Base-by-base conservation (phyloP, 1,140 invertebrate genomes). In the Kradibia gibbosae region DNA sequence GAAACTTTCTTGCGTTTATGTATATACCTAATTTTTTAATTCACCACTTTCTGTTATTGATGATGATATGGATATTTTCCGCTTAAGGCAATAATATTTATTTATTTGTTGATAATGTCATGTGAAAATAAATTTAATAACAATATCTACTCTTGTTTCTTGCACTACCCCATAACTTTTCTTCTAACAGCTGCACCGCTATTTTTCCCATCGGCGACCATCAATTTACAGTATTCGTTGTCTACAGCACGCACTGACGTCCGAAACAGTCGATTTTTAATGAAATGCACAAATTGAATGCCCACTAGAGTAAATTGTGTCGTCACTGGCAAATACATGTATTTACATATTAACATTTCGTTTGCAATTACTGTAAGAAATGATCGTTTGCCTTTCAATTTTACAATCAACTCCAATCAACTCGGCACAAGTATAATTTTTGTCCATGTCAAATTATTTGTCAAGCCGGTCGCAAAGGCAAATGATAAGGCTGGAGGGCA, bases 51-150 rank as follows among this genome's bases (percentile, higher is more conserved):
- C 34, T 48, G 39, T 71, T 71, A 48, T 31, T 39, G 70, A 48
- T 22, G 50, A 67, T 15, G 42, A 71, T 39, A 71, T 20, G 42
- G 39, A 17, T 62, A n/a, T 65, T 62, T 57, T 4, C 62, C 28
- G 65, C 48, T 62, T 39, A 53, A 60, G 34, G 53, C 67, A 65
- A 80, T 62, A 70, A 71, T 79, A 79, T 79, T 79, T 79, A 80
- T 80, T 80, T 80, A 80, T 80, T 80, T 80, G 78, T 80, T 80
- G 60, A 74, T 39, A 39, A 62, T 80, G 71, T 80, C 42, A 80
- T 80, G 55, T 73, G 50, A 74, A 62, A 80, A 80, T 80, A 80
- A 80, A 80, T 62, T 74, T 80, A 36, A 74, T 80, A 36, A 80
- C 39, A 74, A 62, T 36, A 50, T 50, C 42, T 80, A 36, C 42